Evolutionary conservation across 2,797 vertebrate genomes (phyloP).

Genomic region (Manis pentadactyla): DNA sequence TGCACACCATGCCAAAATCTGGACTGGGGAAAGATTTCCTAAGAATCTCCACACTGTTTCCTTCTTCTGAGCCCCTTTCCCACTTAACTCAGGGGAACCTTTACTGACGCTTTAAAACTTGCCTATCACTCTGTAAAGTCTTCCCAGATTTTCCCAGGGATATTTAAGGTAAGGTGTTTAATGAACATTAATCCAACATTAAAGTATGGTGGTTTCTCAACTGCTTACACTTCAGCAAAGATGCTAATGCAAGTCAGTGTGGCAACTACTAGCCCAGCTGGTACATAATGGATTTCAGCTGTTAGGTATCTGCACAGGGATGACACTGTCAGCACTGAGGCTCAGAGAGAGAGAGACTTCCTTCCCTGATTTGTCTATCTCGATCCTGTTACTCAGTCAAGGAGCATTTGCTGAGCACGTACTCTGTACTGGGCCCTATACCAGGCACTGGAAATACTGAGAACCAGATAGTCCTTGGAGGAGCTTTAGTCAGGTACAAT

Average conservation of each 20-base stretch:
- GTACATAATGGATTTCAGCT: not conserved
- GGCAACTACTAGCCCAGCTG: not conserved
- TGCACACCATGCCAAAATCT: not conserved
- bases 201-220: not conserved
- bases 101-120: constrained; percentile 6
- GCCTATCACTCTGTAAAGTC: not conserved
- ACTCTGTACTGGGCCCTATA: not conserved
- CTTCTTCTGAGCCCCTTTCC: not conserved
- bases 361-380: not conserved
- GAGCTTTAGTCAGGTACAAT: not conserved
- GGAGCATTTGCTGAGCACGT: not conserved
- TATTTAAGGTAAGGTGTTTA: constrained; percentile 24
- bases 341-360: not conserved
- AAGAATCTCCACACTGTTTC: not conserved
- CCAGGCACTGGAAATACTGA: not conserved
- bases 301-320: not conserved
- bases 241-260: not conserved
- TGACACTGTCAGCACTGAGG: not conserved
- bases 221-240: not conserved
- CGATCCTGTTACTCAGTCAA: not conserved
- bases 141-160: not conserved
- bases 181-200: not conserved
- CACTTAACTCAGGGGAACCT: not conserved
- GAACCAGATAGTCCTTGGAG: not conserved
- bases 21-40: not conserved